A percentile compares a stretch with the other conserved stretches of the same genome.
Conservation (phyloP, 2,113 vertebrate species). For the Carassius gibelio region DNA sequence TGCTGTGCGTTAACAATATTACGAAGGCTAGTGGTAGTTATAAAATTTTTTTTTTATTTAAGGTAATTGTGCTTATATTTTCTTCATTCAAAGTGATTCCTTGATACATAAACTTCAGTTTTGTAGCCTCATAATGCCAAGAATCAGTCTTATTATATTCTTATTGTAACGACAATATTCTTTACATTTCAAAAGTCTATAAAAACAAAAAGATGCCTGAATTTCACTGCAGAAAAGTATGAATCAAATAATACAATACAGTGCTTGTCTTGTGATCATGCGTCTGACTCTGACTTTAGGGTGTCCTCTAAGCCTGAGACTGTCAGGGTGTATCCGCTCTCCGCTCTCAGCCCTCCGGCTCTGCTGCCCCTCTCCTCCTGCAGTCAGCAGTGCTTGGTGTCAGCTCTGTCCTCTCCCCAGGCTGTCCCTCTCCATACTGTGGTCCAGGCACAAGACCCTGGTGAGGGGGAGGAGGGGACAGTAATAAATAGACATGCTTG, state of each 20-base stretch:
- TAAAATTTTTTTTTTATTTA: background rate
- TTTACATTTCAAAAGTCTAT: background rate
- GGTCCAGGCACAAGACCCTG: constrained; percentile 69
- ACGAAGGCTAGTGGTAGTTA: background rate
- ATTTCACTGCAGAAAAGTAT: background rate
- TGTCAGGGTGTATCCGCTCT: constrained; percentile 46
- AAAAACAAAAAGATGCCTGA: background rate
- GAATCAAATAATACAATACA: background rate
- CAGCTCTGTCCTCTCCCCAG: constrained; percentile 61
- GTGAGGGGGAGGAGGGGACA: constrained; percentile 53
- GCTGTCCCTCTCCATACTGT: constrained; percentile 61
- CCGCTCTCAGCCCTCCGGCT: constrained; percentile 3
- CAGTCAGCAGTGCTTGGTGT: constrained; percentile 67
- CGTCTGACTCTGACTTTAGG: constrained; percentile 33
- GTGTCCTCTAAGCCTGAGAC: constrained; percentile 35
- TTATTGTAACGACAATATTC: background rate
- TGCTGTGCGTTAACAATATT: background rate
- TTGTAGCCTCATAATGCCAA: background rate
- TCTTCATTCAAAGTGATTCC: background rate
- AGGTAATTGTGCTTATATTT: background rate
- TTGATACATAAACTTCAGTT: background rate
- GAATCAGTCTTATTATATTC: background rate
- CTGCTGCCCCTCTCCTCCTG: constrained; percentile 54
- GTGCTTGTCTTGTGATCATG: background rate
- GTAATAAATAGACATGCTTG: background rate